These are phyloP conservation scores for Allophyes oxyacanthae DNA, from an alignment of 2,888 invertebrate genomes.

Conservation along the genomic window DNA sequence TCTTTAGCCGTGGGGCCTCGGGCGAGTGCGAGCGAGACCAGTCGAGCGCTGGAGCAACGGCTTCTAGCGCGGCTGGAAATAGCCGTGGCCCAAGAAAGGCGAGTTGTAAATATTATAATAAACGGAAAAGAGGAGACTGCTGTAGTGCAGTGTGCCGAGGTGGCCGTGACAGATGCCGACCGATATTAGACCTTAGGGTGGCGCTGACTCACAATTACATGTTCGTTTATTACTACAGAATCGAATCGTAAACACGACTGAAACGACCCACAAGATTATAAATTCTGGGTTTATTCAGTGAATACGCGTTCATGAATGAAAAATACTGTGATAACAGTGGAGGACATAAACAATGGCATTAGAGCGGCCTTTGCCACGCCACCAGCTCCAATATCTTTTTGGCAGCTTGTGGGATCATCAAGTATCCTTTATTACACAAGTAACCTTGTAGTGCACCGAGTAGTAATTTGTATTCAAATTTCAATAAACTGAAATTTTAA, in stretches of 20 bases:
- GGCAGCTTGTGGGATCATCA: slow-evolving; percentile 67
- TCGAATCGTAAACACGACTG: slow-evolving; percentile 51
- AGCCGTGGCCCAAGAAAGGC: slow-evolving; percentile 90
- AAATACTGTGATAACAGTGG: slow-evolving; percentile 60
- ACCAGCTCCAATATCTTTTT: slow-evolving; percentile 69
- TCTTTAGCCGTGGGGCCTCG: slow-evolving; percentile 77
- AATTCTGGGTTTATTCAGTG: slow-evolving; percentile 59
- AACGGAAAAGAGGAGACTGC: slow-evolving; percentile 83
- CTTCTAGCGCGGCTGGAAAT: slow-evolving; percentile 86
- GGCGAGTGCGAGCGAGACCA: slow-evolving; percentile 76
- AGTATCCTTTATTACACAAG: slow-evolving; percentile 54
- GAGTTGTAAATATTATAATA: slow-evolving; percentile 89
- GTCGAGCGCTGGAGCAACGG: slow-evolving; percentile 76
- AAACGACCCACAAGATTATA: slow-evolving; percentile 53
- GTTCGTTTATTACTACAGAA: slow-evolving; percentile 36
- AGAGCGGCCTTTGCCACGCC: slow-evolving; percentile 57
- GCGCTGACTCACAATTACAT: slow-evolving; percentile 58
- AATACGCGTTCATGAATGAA: slow-evolving; percentile 70
- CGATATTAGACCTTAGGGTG: slow-evolving; percentile 70
- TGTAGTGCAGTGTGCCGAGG: slow-evolving; percentile 89
- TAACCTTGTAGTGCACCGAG: slow-evolving; percentile 45
- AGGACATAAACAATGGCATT: slow-evolving; percentile 62
- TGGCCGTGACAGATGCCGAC: slow-evolving; percentile 75
- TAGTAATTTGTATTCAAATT: slow-evolving; percentile 26
- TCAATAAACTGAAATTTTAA: slow-evolving; percentile 21